Base-by-base conservation (phyloP, 2,797 vertebrate genomes). In the Crypturellus tataupa region DNA sequence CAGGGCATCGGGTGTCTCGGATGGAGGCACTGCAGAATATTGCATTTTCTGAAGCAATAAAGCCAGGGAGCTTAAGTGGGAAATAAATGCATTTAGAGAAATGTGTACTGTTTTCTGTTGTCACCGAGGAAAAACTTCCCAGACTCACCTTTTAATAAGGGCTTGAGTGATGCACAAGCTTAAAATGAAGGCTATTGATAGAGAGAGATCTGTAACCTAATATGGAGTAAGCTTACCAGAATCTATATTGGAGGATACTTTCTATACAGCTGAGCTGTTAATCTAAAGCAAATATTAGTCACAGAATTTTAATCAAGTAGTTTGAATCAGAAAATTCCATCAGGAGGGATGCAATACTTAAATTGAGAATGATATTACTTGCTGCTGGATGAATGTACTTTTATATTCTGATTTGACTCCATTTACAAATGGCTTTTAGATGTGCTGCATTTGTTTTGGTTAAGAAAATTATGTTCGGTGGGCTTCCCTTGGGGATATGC, bases 281-380 rank as follows among this genome's bases (percentile, higher is more conserved):
- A 92, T 85, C 73, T 81, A 86, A 82, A 85, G 64, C 58, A 21
- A 53, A 9, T 56, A 55, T 92, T 95, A 90, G 84, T 68, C 86
- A 88, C 23, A 92, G 71, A 88, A 75, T 95, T 95, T 85, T 89
- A 94, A 94, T 95, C 71, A 88, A 90, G 85, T 81, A 65, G n/a
- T 56, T 89, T 76, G 82, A 92, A 89, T 88, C 80, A 87, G 85
- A 80, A 85, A 80, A 87, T 81, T 84, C 72, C 63, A 84, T 76
- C 85, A 79, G 27, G 56, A 51, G 58, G 31, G 33, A 70, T 2
- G 1, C 40, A 67, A 12, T 77, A 35, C 67, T 79, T 83, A 67
- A 78, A 79, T 23, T 72, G 70, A 80, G 83, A 91, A 59, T 3
- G 2, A 56, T 87, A 63, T 35, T 75, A 19, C 69, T 21, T 47